Conservation (phyloP, 2,797 vertebrate genomes). For the Sparus aurata region DNA sequence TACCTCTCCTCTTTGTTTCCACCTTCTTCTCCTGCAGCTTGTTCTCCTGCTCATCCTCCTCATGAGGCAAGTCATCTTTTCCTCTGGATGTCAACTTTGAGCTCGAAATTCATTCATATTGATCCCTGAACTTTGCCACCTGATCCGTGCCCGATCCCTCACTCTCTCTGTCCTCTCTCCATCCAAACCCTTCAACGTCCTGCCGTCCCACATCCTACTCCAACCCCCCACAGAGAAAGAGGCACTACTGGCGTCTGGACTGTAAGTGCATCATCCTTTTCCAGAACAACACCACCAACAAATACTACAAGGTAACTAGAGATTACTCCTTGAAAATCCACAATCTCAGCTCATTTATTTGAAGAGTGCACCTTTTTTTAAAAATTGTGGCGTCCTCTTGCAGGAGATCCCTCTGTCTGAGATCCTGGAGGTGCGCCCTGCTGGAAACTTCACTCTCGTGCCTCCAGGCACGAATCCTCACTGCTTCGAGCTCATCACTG, state of each 20-base stretch:
- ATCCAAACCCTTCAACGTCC: slow-evolving; percentile 25
- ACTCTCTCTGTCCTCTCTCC: slow-evolving; percentile 24
- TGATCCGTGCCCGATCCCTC: slow-evolving; percentile 22
- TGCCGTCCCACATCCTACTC: slow-evolving; percentile 35
- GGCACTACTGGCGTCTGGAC: slow-evolving; percentile 95
- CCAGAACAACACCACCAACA: slow-evolving; percentile 94
- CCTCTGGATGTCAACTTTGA: slow-evolving; percentile 43
- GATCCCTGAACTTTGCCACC: slow-evolving; percentile 59
- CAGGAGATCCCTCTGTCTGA: slow-evolving; percentile 94
- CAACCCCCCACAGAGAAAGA: slow-evolving; percentile 87
- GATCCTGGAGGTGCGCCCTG: slow-evolving; percentile 88
- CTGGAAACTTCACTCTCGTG: slow-evolving; percentile 86
- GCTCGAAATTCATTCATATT: slow-evolving; percentile 58
- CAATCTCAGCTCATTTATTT: neutral
- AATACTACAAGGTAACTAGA: slow-evolving; percentile 90
- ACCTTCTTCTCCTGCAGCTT: slow-evolving; percentile 50
- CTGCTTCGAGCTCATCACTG: slow-evolving; percentile 93
- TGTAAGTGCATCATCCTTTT: slow-evolving; percentile 95
- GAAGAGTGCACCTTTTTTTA: neutral
- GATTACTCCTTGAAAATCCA: neutral
- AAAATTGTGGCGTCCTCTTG: neutral
- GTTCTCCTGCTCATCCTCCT: slow-evolving; percentile 39
- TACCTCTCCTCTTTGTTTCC: slow-evolving; percentile 35
- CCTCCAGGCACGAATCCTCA: slow-evolving; percentile 89
- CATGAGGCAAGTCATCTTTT: slow-evolving; percentile 44